A percentile compares a stretch with the other conserved stretches of the same genome.
These are phyloP conservation scores for Tarsius wallacei DNA, from an alignment of 2,797 vertebrate species.

Conservation along the genomic window DNA sequence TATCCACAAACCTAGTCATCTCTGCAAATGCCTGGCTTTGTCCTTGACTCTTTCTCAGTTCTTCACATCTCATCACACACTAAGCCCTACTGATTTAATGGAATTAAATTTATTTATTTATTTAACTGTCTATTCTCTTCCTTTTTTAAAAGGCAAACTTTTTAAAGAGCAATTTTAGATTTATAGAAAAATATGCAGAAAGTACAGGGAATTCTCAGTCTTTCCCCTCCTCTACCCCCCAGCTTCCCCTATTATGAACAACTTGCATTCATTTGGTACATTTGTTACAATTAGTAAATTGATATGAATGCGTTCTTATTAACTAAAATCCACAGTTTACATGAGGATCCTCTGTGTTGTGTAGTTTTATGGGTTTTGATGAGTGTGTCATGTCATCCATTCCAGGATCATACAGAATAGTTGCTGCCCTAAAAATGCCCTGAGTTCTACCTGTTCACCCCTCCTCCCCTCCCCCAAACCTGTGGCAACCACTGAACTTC, in stretches of 20 bases:
- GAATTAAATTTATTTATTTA: background rate
- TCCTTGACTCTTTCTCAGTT: background rate
- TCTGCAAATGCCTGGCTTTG: background rate
- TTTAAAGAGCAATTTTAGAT: background rate
- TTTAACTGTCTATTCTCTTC: background rate
- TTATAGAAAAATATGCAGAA: background rate
- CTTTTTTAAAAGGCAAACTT: background rate
- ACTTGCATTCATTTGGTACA: background rate
- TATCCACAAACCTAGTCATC: background rate
- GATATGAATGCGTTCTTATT: background rate
- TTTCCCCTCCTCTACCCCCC: accelerated
- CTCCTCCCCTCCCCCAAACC: background rate
- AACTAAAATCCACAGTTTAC: background rate
- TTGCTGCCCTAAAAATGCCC: background rate
- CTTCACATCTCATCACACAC: background rate
- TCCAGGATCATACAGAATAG: background rate
- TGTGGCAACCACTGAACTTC: background rate
- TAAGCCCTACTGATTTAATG: background rate
- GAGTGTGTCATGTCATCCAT: background rate
- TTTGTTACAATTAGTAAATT: background rate
- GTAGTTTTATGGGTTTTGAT: background rate
- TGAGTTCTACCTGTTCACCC: background rate
- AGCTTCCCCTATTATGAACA: background rate
- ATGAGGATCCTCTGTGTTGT: background rate
- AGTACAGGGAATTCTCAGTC: background rate